Evolutionary conservation across 2,888 invertebrate species (phyloP).

Genomic region (Stictocephala bisonia): DNA sequence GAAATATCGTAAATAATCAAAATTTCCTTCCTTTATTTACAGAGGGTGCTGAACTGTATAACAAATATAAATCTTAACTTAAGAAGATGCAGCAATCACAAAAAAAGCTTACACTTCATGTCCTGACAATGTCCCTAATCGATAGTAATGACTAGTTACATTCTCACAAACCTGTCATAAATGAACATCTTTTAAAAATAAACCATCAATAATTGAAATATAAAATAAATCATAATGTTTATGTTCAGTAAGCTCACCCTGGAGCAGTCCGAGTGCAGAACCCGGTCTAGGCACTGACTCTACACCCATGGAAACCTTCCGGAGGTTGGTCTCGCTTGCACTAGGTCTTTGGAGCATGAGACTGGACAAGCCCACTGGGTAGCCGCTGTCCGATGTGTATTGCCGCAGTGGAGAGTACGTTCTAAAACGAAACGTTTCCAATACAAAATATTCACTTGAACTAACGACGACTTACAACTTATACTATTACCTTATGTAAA

Average conservation of each 20-base stretch:
- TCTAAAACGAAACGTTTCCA: conserved; percentile 52
- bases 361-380: conserved; percentile 59
- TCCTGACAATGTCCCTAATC: too few relatives aligned
- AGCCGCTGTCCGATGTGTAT: conserved; percentile 61
- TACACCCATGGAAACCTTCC: conserved; percentile 63
- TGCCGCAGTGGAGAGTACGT: conserved; percentile 63
- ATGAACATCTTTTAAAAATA: too few relatives aligned
- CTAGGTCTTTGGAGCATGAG: conserved; percentile 64
- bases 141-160: too few relatives aligned
- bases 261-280: conserved; percentile 64
- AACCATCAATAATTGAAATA: background rate
- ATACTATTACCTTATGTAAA: too few relatives aligned
- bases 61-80: too few relatives aligned
- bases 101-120: too few relatives aligned
- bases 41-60: too few relatives aligned
- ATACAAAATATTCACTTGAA: background rate
- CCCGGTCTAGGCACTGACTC: conserved; percentile 64
- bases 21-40: too few relatives aligned
- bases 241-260: conserved; percentile 64
- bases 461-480: too few relatives aligned
- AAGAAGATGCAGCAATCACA: too few relatives aligned
- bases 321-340: conserved; percentile 66
- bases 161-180: too few relatives aligned
- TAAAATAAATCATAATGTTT: background rate
- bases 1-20: too few relatives aligned